Base-by-base conservation (phyloP, 2,113 vertebrate species). In the Verasper variegatus region DNA sequence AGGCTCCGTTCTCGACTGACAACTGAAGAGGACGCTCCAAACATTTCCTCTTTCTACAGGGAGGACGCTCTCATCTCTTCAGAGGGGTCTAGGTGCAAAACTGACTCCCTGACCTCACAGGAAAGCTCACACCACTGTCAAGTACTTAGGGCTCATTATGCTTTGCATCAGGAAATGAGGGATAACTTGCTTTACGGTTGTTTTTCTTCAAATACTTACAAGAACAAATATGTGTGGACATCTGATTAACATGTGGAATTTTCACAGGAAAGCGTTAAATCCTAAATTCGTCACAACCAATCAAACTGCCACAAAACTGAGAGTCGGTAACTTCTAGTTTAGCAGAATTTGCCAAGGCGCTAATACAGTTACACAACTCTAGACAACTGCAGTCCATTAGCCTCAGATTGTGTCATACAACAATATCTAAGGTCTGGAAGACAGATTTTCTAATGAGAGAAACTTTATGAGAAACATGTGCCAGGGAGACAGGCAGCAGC, bases 61-160 rank as follows among this genome's bases (percentile, higher is more conserved):
- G 66, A 64, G 54, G 65, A 70, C 57, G 64, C 37, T 55, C 20
- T 54, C 21, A 10, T 54, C 51, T 54, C 14, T 9, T n/a, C 20
- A n/a, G 20, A 54, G 18, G 51, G 8, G 6, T 24, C 5, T n/a
- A 15, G 31, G 57, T 49, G 45, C 45, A 49, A 1, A 12, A 57
- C 24, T 8, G 11, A 40, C 26, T 51, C n/a, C 58, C 1, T 26
- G 42, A 51, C 1, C 3, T 74, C 35, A 55, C 1, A 17, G 40
- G 23, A 52, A 15, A 63, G 11, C 40, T 37, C 35, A 37, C 10
- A 5, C 9, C 14, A 7, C n/a, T 58, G 10, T 35, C 40, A 42
- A 51, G 5, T 3, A 59, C 42, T 6, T 18, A 3, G 17, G 10
- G 8, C 3, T 7, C 0, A 70, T 47, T 14, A 27, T 20, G 3